Conservation (phyloP, 2,888 invertebrate genomes). For the Archaeoteleia sp. region DNA sequence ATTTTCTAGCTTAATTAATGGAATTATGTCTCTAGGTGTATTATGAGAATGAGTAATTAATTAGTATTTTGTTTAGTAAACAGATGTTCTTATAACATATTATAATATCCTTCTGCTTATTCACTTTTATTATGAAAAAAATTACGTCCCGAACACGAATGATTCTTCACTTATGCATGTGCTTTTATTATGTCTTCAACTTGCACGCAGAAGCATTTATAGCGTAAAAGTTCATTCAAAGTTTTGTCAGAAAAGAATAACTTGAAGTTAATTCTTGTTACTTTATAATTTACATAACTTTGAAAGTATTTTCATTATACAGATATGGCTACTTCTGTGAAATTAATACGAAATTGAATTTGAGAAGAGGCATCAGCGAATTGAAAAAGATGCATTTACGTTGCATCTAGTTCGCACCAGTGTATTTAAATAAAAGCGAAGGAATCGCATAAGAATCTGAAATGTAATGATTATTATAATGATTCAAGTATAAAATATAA, state of each 20-base stretch:
- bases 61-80: too few relatives aligned
- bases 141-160: too few relatives aligned
- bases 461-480: too few relatives aligned
- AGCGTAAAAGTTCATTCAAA: constrained; percentile 32
- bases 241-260: constrained; percentile 7
- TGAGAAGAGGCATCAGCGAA: constrained; percentile 33
- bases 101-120: too few relatives aligned
- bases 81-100: too few relatives aligned
- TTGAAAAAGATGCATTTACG: constrained; percentile 48
- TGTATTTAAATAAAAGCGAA: constrained; percentile 34
- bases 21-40: too few relatives aligned
- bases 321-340: constrained; percentile 26
- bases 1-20: too few relatives aligned
- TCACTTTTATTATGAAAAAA: too few relatives aligned
- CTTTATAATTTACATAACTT: constrained; percentile 45
- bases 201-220: constrained; percentile 11
- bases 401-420: constrained; percentile 20
- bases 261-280: constrained; percentile 35
- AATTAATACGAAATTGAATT: constrained; percentile 48
- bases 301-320: constrained; percentile 45
- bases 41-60: too few relatives aligned
- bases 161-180: too few relatives aligned
- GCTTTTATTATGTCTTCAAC: neutral
- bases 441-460: constrained; percentile 28
- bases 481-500: too few relatives aligned